Percentiles rank a stretch among this genome's conserved stretches.
These are phyloP conservation scores for Gadopsis bispinosus DNA, from an alignment of 2,797 vertebrate genomes.

Conservation along the genomic window DNA sequence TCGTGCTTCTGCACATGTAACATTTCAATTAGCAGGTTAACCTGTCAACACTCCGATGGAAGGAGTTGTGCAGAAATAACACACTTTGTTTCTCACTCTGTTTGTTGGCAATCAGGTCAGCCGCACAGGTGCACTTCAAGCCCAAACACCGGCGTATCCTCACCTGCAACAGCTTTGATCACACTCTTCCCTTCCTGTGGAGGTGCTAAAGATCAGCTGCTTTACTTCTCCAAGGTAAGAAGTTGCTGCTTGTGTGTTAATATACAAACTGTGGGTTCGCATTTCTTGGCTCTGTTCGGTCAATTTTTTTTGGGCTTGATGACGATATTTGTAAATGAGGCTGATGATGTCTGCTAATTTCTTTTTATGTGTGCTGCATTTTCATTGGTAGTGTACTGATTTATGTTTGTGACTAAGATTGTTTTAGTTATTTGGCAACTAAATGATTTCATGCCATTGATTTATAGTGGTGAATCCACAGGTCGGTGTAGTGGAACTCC, in stretches of 20 bases:
- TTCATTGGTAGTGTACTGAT: neutral
- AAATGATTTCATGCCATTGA: neutral
- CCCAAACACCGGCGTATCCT: neutral
- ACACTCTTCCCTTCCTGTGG: neutral
- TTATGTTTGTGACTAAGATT: neutral
- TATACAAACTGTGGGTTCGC: neutral
- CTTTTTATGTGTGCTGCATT: neutral
- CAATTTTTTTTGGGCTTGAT: neutral
- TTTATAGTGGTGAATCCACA: neutral
- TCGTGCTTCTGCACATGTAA: neutral
- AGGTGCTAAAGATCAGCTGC: neutral
- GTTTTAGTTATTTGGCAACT: neutral
- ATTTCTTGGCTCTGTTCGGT: neutral
- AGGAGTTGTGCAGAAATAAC: neutral
- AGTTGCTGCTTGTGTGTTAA: neutral
- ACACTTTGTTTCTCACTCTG: neutral
- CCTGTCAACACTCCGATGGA: neutral
- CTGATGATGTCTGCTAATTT: neutral
- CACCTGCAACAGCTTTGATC: neutral
- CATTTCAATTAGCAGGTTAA: neutral
- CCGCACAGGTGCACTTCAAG: neutral
- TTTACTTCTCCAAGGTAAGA: conserved; percentile 2
- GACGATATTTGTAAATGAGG: neutral
- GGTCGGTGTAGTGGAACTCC: neutral
- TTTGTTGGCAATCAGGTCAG: neutral